These are phyloP conservation scores for Babyrousa celebensis DNA, from an alignment of 2,797 vertebrate genomes.

Conservation along the genomic window DNA sequence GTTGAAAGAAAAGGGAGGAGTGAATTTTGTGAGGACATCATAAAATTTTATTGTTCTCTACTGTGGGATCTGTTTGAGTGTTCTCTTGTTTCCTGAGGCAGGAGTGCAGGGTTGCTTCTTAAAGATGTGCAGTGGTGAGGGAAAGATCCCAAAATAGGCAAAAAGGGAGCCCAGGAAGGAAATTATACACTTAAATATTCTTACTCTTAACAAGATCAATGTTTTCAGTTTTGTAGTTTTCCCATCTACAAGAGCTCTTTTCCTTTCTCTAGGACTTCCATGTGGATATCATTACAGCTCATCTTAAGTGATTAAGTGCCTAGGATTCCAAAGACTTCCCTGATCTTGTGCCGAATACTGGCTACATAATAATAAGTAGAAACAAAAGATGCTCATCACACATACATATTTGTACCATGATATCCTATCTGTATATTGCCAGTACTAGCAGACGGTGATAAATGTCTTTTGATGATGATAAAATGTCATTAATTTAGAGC, in stretches of 20 bases:
- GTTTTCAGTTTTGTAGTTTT: not conserved
- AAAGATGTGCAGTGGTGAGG: not conserved
- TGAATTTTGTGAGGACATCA: not conserved
- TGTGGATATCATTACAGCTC: not conserved
- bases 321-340: not conserved
- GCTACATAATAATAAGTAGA: not conserved
- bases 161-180: not conserved
- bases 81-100: not conserved
- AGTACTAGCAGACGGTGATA: not conserved
- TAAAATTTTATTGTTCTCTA: conserved; percentile 44
- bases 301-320: not conserved
- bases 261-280: not conserved
- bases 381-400: not conserved
- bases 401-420: too few species aligned
- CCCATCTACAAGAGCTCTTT: not conserved
- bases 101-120: not conserved
- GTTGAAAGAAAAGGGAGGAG: conserved; percentile 16
- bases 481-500: not conserved
- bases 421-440: not conserved
- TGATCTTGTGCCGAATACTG: not conserved
- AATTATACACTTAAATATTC: not conserved
- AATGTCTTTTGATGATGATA: not conserved
- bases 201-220: not conserved
- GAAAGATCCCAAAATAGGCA: not conserved
- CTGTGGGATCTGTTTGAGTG: not conserved